These are phyloP conservation scores for Scaptomyza pallida DNA, from an alignment of 1,140 invertebrate genomes.

Conservation along the genomic window DNA sequence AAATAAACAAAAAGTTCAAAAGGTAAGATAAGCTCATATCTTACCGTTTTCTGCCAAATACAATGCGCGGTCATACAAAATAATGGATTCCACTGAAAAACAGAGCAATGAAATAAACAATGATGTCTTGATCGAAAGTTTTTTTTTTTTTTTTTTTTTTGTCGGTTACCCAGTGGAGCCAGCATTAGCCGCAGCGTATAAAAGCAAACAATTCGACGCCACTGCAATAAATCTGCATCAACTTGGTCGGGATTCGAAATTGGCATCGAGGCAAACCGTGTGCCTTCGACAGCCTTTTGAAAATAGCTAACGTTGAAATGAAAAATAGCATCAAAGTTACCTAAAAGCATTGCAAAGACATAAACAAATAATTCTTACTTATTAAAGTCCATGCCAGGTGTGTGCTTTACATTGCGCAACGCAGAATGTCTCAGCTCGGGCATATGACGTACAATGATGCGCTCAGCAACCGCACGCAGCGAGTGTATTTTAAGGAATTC, in stretches of 20 bases:
- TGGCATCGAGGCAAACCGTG: conserved; percentile 53
- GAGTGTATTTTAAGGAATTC: conserved; percentile 91
- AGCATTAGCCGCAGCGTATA: conserved; percentile 91
- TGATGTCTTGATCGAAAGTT: background rate
- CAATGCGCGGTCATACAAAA: conserved; percentile 91
- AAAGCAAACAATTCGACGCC: conserved; percentile 91
- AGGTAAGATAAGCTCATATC: conserved; percentile 23
- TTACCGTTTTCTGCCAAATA: conserved; percentile 90
- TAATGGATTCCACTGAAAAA: conserved; percentile 88
- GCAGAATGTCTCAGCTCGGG: conserved; percentile 87
- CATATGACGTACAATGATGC: conserved; percentile 87
- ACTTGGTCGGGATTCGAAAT: conserved; percentile 50
- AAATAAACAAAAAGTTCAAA: background rate
- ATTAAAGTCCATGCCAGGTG: conserved; percentile 88
- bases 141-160: too few species aligned
- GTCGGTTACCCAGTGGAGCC: conserved; percentile 88
- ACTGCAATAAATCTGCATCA: conserved; percentile 85
- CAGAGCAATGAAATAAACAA: too few species aligned
- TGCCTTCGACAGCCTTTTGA: conserved; percentile 61
- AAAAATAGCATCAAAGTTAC: too few species aligned
- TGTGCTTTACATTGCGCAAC: conserved; percentile 90
- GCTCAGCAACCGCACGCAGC: conserved; percentile 92
- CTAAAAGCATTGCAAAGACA: background rate
- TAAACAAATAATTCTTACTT: conserved; percentile 85
- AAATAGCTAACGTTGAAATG: conserved; percentile 57